These are phyloP conservation scores for Drosophila hamatofila DNA, from an alignment of 2,888 invertebrate genomes.

Conservation along the genomic window DNA sequence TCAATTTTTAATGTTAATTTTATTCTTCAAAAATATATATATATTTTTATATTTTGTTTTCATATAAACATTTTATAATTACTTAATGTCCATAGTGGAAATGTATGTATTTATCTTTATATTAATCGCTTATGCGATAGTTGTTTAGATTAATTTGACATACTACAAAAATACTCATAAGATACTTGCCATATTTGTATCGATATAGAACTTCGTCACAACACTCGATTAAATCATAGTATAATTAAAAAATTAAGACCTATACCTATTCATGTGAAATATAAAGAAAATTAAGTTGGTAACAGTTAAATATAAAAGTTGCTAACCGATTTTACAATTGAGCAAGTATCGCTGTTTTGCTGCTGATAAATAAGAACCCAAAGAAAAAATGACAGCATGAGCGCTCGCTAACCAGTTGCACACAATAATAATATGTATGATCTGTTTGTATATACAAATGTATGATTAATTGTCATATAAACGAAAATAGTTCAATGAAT, in stretches of 20 bases:
- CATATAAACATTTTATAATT: neutral
- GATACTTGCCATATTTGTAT: conserved; percentile 2
- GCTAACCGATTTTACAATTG: neutral
- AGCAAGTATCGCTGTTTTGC: conserved; percentile 10
- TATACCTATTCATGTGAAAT: conserved; percentile 23
- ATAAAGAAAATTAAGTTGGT: conserved; percentile 15
- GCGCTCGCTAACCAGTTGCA: conserved; percentile 40
- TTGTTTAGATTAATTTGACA: neutral
- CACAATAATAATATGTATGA: conserved; percentile 37
- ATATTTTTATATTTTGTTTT: too few species aligned
- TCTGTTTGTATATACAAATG: conserved; percentile 39
- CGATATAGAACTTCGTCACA: conserved; percentile 12
- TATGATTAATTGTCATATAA: conserved; percentile 32
- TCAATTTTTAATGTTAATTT: neutral
- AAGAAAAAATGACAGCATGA: conserved; percentile 17
- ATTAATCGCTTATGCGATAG: conserved; percentile 4
- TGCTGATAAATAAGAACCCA: conserved; percentile 12
- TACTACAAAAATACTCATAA: conserved; percentile 1
- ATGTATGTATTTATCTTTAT: neutral
- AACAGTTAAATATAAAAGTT: conserved; percentile 22
- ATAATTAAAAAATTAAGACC: conserved; percentile 48
- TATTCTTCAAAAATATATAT: neutral
- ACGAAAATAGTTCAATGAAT: conserved; percentile 25
- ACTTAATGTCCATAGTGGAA: neutral
- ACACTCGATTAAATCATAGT: conserved; percentile 48